Evolutionary conservation across 2,888 invertebrate genomes (phyloP), one percentile per base, ranked within the genome.

Genomic region (Pemphredon lugubris): DNA sequence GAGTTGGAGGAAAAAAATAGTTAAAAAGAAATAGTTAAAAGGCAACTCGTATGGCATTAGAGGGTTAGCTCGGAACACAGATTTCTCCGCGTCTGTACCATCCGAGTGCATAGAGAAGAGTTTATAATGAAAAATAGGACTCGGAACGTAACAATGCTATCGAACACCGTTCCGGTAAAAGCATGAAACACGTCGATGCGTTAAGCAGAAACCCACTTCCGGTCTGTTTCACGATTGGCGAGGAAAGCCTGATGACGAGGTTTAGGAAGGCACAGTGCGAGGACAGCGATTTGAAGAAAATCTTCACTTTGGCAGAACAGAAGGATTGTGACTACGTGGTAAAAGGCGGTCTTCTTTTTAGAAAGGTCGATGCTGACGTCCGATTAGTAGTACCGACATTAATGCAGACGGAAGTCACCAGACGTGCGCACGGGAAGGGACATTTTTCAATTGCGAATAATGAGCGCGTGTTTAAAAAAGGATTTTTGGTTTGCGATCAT

Each of bases 321-420:
- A n/a, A 11, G 6, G 20, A 39, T 18, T 11, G 18, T 34, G 53
- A 39, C n/a, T 53, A 39, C 13, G 7, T 13, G n/a, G 39, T 37
- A 20, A 53, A 39, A 39, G 39, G 39, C 5, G 39, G 21, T n/a
- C 39, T 53, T 23, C n/a, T 53, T n/a, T 39, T 20, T n/a, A 53
- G 13, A 9, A 39, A 14, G 13, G 11, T 39, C 6, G 13, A 21
- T 21, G 23, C 16, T 16, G 50, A 50, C 16, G 34, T 18, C 7
- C 11, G 7, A 4, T 2, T 50, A 11, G 50, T 50, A 11, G 50
- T 32, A 11, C 50, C 50, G 7, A 50, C 32, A n/a, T 14, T n/a
- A 2, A 34, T 50, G 34, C 34, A 50, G 18, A 16, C 50, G 34
- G 34, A 50, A 9, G 37, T 50, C 16, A 13, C 34, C 3, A 11